These are phyloP conservation scores for Climacteris rufus DNA, from an alignment of 2,113 vertebrate species.

Conservation along the genomic window DNA sequence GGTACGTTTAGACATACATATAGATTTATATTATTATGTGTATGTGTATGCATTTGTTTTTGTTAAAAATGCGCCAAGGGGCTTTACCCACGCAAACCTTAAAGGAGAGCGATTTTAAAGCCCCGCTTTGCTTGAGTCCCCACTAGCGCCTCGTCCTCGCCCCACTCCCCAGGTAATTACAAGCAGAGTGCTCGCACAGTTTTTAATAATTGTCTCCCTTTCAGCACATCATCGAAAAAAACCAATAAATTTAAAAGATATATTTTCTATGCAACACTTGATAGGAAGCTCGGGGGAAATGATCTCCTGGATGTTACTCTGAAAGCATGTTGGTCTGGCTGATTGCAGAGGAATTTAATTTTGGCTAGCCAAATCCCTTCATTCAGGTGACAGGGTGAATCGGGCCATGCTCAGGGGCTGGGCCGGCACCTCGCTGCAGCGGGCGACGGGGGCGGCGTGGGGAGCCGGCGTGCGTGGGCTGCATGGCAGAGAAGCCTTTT, in stretches of 20 bases:
- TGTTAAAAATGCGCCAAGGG: background rate
- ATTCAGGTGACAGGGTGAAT: background rate
- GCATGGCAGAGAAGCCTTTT: background rate
- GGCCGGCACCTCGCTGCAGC: background rate
- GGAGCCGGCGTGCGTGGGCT: background rate
- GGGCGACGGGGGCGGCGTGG: background rate
- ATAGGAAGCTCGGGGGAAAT: background rate
- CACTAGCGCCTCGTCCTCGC: background rate
- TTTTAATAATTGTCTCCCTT: constrained; percentile 41
- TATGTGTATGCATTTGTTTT: background rate
- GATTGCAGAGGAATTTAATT: constrained; percentile 9
- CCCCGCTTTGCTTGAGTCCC: background rate
- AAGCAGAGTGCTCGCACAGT: background rate
- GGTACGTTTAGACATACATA: background rate
- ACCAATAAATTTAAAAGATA: constrained; percentile 6
- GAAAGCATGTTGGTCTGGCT: background rate
- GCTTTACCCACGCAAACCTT: background rate
- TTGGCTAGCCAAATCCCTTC: background rate
- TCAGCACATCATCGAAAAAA: constrained; percentile 9
- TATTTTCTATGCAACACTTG: background rate
- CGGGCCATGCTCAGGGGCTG: background rate
- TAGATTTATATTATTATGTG: background rate
- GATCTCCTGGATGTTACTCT: background rate
- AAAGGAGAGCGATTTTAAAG: background rate
- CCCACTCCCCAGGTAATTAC: background rate